Percentiles rank a stretch among this genome's conserved stretches.
Conservation (phyloP, 2,113 vertebrate species). For the Hassar affinis region DNA sequence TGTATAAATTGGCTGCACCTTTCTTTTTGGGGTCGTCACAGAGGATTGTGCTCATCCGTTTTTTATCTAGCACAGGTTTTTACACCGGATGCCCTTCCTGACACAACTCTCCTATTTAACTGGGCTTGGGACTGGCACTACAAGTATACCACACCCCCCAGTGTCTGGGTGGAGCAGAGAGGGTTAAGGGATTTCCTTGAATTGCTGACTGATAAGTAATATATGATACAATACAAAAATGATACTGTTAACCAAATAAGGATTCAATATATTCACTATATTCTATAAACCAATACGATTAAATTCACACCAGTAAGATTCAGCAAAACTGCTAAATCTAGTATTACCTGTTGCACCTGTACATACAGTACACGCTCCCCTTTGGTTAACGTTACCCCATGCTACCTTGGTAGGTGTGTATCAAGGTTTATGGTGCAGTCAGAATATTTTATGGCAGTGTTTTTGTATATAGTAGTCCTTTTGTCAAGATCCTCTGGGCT, state of each 20-base stretch:
- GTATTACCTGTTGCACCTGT: not conserved
- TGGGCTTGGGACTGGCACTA: too few species aligned
- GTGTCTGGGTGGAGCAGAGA: too few species aligned
- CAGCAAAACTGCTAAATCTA: not conserved
- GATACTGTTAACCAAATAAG: not conserved
- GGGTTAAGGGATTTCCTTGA: too few species aligned
- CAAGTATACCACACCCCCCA: too few species aligned
- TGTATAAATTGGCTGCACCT: too few species aligned
- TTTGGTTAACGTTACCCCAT: not conserved
- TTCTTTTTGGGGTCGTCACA: too few species aligned
- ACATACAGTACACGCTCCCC: not conserved
- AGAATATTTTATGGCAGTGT: not conserved
- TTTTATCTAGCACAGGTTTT: too few species aligned
- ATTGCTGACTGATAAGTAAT: not conserved
- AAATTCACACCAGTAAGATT: not conserved
- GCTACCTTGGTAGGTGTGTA: not conserved
- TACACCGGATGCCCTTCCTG: too few species aligned
- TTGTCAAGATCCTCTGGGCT: not conserved
- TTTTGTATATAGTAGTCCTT: not conserved
- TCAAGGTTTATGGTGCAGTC: conserved; percentile 6
- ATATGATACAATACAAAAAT: not conserved
- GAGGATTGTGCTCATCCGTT: too few species aligned
- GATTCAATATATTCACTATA: not conserved
- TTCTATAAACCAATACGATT: not conserved
- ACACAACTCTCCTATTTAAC: too few species aligned